Evolutionary conservation across 2,113 vertebrate genomes (phyloP).

Genomic region (Menidia beryllina): DNA sequence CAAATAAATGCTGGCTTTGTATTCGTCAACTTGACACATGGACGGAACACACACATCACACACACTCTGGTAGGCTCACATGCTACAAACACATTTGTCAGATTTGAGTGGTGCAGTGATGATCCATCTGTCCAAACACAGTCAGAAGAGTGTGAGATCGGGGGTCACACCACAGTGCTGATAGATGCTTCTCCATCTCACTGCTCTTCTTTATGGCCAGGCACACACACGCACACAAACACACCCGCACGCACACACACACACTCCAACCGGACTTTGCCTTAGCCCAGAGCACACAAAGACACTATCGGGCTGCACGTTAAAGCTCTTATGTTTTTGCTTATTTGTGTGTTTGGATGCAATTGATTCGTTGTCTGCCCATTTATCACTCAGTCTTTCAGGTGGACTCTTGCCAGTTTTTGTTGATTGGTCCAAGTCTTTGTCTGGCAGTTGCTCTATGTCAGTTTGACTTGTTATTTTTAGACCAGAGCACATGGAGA

Average conservation of each 20-base stretch:
- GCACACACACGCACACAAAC: conserved; percentile 19
- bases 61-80: conserved; percentile 13
- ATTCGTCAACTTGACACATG: conserved; percentile 31
- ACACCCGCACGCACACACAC: neutral
- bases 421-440: conserved; percentile 49
- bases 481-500: neutral
- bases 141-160: conserved; percentile 56
- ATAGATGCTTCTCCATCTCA: conserved; percentile 42
- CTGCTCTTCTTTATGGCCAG: conserved; percentile 32
- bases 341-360: conserved; percentile 23
- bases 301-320: conserved; percentile 26
- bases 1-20: conserved; percentile 54
- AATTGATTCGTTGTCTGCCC: conserved; percentile 29
- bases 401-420: conserved; percentile 34
- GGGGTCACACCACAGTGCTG: conserved; percentile 63
- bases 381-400: conserved; percentile 44
- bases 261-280: conserved; percentile 61
- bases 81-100: conserved; percentile 58
- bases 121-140: conserved; percentile 79
- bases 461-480: conserved; percentile 27
- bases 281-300: conserved; percentile 51
- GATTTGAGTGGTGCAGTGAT: conserved; percentile 58
- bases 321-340: conserved; percentile 26
- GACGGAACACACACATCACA: conserved; percentile 5
- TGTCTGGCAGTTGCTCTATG: conserved; percentile 39